phyloP scores from a whole-genome alignment of 1,140 invertebrate species.

The Heliconius himera region DNA sequence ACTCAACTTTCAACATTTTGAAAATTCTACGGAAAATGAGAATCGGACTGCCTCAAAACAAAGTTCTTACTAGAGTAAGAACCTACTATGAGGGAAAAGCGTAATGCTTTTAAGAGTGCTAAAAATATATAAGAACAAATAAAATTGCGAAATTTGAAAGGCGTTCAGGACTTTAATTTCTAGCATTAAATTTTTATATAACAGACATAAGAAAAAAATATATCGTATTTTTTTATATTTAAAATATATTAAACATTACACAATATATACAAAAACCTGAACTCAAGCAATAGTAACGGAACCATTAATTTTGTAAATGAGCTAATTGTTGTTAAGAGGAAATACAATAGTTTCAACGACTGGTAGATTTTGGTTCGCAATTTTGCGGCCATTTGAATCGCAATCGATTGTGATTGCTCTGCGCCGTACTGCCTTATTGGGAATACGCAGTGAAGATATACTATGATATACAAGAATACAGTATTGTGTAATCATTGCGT shows the following conservation, averaged over 20 bases:
- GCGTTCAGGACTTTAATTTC: too few relatives aligned
- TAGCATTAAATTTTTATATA: too few relatives aligned
- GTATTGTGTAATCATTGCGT: neutral
- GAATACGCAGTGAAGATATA: neutral
- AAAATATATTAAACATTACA: neutral
- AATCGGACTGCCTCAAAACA: too few relatives aligned
- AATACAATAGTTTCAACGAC: conserved; percentile 15
- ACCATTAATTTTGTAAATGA: neutral
- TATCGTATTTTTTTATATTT: too few relatives aligned
- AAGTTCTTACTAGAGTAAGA: too few relatives aligned
- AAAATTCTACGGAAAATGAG: too few relatives aligned
- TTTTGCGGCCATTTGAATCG: conserved; percentile 52
- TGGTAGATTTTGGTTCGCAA: conserved; percentile 42
- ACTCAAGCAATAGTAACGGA: neutral
- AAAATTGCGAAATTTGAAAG: too few relatives aligned
- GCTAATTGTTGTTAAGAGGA: neutral
- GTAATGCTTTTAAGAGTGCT: too few relatives aligned
- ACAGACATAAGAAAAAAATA: too few relatives aligned
- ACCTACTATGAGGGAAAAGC: too few relatives aligned
- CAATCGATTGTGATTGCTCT: conserved; percentile 50
- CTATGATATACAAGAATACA: neutral
- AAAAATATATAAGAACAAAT: too few relatives aligned
- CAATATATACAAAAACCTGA: neutral
- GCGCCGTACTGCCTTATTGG: conserved; percentile 25
- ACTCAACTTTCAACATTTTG: too few relatives aligned